These are phyloP conservation scores for Rugalucina vietnamica DNA, from an alignment of 2,888 invertebrate genomes.

Conservation along the genomic window DNA sequence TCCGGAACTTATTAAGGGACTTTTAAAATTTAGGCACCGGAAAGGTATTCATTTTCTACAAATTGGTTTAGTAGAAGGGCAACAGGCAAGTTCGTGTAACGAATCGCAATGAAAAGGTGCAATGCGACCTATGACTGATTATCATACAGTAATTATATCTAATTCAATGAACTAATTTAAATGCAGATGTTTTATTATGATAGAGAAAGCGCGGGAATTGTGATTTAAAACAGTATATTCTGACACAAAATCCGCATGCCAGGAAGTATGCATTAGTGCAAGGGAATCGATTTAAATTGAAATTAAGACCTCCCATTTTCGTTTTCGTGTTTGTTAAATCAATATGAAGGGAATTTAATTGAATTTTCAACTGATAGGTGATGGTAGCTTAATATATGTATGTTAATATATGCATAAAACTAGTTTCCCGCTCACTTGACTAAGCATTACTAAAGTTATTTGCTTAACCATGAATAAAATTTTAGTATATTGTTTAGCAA, in stretches of 20 bases:
- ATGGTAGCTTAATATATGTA: background rate
- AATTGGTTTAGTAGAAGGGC: background rate
- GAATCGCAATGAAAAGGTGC: background rate
- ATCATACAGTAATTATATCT: background rate
- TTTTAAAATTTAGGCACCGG: no score
- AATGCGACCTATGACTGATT: background rate
- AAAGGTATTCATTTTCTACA: background rate
- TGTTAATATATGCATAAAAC: background rate
- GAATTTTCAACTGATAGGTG: background rate
- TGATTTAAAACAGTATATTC: background rate
- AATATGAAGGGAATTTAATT: background rate
- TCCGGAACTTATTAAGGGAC: no score
- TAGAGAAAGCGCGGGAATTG: background rate
- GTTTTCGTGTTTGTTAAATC: background rate
- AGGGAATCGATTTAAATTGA: background rate
- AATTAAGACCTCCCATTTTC: background rate
- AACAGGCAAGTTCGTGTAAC: background rate
- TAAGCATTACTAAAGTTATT: background rate
- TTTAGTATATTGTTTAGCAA: no score
- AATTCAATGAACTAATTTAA: background rate
- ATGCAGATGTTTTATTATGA: background rate
- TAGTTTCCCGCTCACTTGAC: background rate
- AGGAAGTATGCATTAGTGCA: background rate
- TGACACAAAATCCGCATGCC: background rate
- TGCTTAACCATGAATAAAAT: no score